Evolutionary conservation across 2,113 vertebrate species (phyloP).

Genomic region (Nettapus auritus): DNA sequence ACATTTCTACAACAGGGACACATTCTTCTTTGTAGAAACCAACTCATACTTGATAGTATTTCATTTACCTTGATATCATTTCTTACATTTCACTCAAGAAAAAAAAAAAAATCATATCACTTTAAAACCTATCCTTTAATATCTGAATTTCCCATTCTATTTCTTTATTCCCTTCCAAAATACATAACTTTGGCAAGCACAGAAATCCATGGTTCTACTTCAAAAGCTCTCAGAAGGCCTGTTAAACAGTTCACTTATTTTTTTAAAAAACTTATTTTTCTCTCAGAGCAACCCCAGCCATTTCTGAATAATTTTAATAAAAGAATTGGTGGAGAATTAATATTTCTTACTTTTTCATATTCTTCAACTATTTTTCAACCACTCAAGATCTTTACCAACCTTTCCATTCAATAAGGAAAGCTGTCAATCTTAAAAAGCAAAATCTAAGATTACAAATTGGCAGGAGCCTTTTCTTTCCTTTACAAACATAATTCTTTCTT

Average conservation of each 20-base stretch:
- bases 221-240: background rate
- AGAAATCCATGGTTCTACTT: background rate
- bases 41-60: background rate
- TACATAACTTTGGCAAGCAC: background rate
- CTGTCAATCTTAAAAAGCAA: background rate
- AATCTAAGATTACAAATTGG: background rate
- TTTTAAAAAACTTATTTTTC: background rate
- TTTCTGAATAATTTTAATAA: background rate
- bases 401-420: background rate
- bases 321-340: background rate
- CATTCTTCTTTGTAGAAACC: background rate
- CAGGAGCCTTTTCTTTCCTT: background rate
- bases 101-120: too few species aligned
- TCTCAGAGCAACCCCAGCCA: background rate
- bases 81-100: background rate
- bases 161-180: background rate
- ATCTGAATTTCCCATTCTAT: background rate
- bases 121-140: background rate
- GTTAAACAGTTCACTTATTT: background rate
- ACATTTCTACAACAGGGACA: background rate
- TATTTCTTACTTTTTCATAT: background rate
- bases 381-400: background rate
- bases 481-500: background rate
- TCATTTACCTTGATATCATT: background rate
- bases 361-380: background rate